Evolutionary conservation across 2,797 vertebrate species (phyloP).

Genomic region (Halcyon chelicuti): DNA sequence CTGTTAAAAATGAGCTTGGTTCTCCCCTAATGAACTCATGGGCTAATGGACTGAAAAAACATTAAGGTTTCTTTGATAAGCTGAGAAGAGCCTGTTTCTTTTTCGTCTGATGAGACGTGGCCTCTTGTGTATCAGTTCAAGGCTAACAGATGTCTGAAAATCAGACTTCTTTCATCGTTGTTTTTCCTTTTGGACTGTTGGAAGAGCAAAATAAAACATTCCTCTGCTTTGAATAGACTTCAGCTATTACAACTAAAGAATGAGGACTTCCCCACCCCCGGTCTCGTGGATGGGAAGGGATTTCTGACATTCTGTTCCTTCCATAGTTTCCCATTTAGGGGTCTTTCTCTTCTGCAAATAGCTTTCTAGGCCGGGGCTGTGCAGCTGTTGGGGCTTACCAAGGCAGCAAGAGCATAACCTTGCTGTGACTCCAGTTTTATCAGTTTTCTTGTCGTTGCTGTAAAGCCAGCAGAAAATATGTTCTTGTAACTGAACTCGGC

Average conservation of each 20-base stretch:
- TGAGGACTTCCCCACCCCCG: background rate
- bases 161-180: background rate
- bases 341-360: constrained; percentile 6
- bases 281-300: background rate
- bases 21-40: background rate
- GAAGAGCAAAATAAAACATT: background rate
- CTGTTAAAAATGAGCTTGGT: background rate
- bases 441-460: background rate
- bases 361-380: background rate
- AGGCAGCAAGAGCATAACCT: background rate
- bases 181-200: background rate
- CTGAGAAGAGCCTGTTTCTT: background rate
- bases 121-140: background rate
- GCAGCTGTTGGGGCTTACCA: constrained; percentile 40
- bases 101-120: background rate
- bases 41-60: background rate
- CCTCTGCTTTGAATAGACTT: background rate
- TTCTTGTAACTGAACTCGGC: background rate
- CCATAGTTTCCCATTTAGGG: background rate
- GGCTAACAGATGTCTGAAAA: constrained; percentile 20
- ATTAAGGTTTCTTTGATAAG: background rate
- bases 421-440: background rate
- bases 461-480: background rate
- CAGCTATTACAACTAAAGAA: background rate
- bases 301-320: constrained; percentile 31